A percentile compares a stretch with the other conserved stretches of the same genome.
Evolutionary conservation across 2,888 invertebrate species (phyloP).

Genomic region (Halictus ligatus): DNA sequence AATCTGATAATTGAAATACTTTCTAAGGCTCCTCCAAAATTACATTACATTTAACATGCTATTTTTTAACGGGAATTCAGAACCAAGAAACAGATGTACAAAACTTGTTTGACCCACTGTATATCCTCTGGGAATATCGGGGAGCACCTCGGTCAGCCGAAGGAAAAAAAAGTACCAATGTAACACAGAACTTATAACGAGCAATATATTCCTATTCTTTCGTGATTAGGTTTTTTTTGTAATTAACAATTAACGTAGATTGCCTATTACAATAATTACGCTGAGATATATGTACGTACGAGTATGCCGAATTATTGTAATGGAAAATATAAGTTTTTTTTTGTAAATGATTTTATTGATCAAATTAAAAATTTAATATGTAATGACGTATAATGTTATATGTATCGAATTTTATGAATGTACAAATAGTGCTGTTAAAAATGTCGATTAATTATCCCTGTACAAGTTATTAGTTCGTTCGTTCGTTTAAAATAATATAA

Average conservation of each 20-base stretch:
- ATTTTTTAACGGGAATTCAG: neutral
- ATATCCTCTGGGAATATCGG: neutral
- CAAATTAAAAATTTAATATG: slow-evolving; percentile 23
- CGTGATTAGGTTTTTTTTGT: neutral
- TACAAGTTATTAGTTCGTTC: slow-evolving; percentile 29
- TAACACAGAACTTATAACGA: slow-evolving; percentile 19
- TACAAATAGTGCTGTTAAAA: slow-evolving; percentile 34
- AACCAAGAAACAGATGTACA: neutral
- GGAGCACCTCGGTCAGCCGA: slow-evolving; percentile 22
- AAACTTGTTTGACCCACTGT: neutral
- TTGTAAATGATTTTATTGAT: slow-evolving; percentile 20
- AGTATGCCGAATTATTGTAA: slow-evolving; percentile 11
- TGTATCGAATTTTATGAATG: slow-evolving; percentile 19
- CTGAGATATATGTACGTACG: neutral
- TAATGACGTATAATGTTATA: slow-evolving; percentile 11
- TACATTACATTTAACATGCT: neutral
- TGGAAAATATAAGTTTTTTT: slow-evolving; percentile 18
- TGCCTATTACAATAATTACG: neutral
- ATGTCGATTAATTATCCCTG: slow-evolving; percentile 23
- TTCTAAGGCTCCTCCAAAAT: neutral
- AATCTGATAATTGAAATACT: neutral
- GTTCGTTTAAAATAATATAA: slow-evolving; percentile 30
- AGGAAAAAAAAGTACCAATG: slow-evolving; percentile 8
- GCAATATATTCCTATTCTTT: slow-evolving; percentile 9
- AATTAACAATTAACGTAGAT: slow-evolving; percentile 25